Conservation (phyloP, 1,140 invertebrate genomes). For the Euwallacea fornicatus region DNA sequence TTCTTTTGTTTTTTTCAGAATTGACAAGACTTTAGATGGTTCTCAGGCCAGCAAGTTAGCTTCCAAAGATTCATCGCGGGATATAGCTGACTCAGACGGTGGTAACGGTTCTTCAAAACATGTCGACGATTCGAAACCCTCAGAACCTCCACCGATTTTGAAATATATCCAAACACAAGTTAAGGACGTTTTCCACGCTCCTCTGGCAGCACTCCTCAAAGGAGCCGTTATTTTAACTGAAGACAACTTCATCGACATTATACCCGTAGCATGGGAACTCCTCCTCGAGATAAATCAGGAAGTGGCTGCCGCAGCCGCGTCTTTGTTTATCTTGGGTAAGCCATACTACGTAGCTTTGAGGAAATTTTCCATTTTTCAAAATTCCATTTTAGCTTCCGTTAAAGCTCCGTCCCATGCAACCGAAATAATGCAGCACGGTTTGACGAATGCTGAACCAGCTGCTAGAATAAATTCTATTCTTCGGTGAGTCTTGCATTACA, state of each 20-base stretch:
- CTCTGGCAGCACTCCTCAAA: slow-evolving; percentile 87
- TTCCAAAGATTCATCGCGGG: slow-evolving; percentile 55
- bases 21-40: slow-evolving; percentile 59
- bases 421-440: slow-evolving; percentile 82
- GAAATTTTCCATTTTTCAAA: not conserved
- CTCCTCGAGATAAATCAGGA: slow-evolving; percentile 68
- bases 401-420: slow-evolving; percentile 84
- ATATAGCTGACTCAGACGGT: slow-evolving; percentile 52
- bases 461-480: slow-evolving; percentile 78
- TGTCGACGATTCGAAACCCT: slow-evolving; percentile 57
- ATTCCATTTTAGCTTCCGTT: slow-evolving; percentile 67
- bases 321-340: slow-evolving; percentile 79
- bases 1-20: slow-evolving; percentile 53
- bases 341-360: not conserved
- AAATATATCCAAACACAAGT: slow-evolving; percentile 88
- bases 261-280: slow-evolving; percentile 92
- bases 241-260: slow-evolving; percentile 83
- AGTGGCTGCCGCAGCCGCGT: slow-evolving; percentile 77
- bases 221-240: slow-evolving; percentile 87
- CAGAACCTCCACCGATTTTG: slow-evolving; percentile 72
- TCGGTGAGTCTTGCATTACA: slow-evolving; percentile 58
- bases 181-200: slow-evolving; percentile 85
- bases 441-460: slow-evolving; percentile 79
- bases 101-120: slow-evolving; percentile 44
- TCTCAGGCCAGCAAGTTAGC: slow-evolving; percentile 55